Evolutionary conservation across 1,140 invertebrate species (phyloP).

Genomic region (Hycleus phaleratus): DNA sequence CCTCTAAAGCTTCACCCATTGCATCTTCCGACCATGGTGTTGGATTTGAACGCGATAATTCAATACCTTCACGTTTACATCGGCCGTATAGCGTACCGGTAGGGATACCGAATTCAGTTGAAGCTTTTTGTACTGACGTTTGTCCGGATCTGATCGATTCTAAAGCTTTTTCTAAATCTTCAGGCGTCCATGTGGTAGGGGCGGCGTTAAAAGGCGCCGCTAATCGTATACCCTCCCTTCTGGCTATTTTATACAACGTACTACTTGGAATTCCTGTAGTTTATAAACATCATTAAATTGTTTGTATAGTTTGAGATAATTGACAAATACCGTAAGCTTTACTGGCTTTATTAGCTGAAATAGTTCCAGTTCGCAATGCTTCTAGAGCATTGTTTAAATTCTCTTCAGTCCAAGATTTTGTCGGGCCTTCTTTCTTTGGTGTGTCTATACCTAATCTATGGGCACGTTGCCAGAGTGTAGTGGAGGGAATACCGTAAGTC

Average conservation of each 20-base stretch:
- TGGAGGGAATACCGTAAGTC: constrained; percentile 80
- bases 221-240: constrained; percentile 77
- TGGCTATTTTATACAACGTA: constrained; percentile 82
- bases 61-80: constrained; percentile 82
- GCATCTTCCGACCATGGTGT: constrained; percentile 85
- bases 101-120: constrained; percentile 76
- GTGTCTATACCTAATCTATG: constrained; percentile 80
- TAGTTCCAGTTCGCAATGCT: constrained; percentile 69
- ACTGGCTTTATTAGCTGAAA: constrained; percentile 83
- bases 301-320: background rate
- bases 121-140: constrained; percentile 77
- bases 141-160: constrained; percentile 74
- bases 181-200: constrained; percentile 78
- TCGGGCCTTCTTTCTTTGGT: constrained; percentile 78
- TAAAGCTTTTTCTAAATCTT: constrained; percentile 72
- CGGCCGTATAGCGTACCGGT: constrained; percentile 77
- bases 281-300: background rate
- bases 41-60: constrained; percentile 73
- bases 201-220: constrained; percentile 84
- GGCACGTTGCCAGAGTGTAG: constrained; percentile 82
- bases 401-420: constrained; percentile 81
- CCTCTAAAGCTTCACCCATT: constrained; percentile 81
- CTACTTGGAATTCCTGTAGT: constrained; percentile 69
- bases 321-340: constrained; percentile 67
- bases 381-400: constrained; percentile 72